These are phyloP conservation scores for Myripristis jacobus DNA, from an alignment of 2,797 vertebrate genomes.

Conservation along the genomic window DNA sequence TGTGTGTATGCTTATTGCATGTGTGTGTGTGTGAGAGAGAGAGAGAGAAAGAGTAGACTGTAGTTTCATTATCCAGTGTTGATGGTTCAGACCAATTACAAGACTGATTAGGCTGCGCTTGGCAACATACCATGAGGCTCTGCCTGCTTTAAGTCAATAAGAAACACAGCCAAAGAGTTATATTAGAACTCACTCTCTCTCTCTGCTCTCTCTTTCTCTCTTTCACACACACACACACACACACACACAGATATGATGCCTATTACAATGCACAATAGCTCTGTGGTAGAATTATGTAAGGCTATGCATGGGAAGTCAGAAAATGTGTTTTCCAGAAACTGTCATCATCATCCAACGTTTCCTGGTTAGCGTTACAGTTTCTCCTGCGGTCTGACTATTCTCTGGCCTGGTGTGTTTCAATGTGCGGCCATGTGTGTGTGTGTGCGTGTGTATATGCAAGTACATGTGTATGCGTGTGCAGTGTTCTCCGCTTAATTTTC, in stretches of 20 bases:
- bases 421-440: constrained; percentile 13
- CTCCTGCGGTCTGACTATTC: constrained; percentile 57
- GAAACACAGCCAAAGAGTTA: constrained; percentile 49
- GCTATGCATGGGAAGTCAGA: constrained; percentile 52
- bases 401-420: constrained; percentile 27
- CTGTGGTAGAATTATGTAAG: constrained; percentile 74
- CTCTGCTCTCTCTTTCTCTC: not conserved
- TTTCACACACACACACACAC: constrained; percentile 7
- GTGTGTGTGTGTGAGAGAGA: constrained; percentile 7
- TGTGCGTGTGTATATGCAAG: constrained; percentile 10
- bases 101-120: constrained; percentile 66
- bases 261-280: constrained; percentile 68
- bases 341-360: constrained; percentile 65
- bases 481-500: constrained; percentile 38
- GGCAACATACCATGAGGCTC: constrained; percentile 50
- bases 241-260: constrained; percentile 29
- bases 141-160: constrained; percentile 65
- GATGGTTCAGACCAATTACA: constrained; percentile 68
- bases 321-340: constrained; percentile 78
- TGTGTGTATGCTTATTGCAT: constrained; percentile 46
- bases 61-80: constrained; percentile 70
- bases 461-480: constrained; percentile 19
- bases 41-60: constrained; percentile 50
- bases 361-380: constrained; percentile 68
- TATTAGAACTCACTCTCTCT: constrained; percentile 45